Evolutionary conservation across 2,888 invertebrate species (phyloP).

Genomic region (Sinelater perroti): DNA sequence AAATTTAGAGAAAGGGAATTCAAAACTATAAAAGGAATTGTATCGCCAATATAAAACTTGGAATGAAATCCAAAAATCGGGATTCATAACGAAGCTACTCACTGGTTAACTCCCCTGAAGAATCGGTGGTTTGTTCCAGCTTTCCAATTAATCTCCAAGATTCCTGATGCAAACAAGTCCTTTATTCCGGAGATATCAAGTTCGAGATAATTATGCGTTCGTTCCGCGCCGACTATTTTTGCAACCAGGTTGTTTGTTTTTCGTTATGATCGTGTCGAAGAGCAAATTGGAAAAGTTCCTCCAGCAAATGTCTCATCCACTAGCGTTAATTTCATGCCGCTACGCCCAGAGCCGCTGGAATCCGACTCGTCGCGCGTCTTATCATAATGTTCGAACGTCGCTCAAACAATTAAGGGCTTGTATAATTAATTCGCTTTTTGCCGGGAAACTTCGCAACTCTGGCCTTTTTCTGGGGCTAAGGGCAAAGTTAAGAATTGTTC

Average conservation of each 20-base stretch:
- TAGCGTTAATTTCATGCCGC: constrained; percentile 15
- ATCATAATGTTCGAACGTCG: not conserved
- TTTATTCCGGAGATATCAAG: too few relatives aligned
- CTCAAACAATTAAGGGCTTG: constrained; percentile 3
- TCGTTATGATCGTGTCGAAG: constrained; percentile 4
- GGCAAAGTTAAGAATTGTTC: constrained; percentile 5
- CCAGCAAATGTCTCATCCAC: constrained; percentile 16
- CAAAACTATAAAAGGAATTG: too few relatives aligned
- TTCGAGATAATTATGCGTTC: too few relatives aligned
- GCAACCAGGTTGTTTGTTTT: not conserved
- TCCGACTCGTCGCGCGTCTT: not conserved
- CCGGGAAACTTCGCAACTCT: not conserved
- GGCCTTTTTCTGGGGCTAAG: not conserved
- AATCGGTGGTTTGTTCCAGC: too few relatives aligned
- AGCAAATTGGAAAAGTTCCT: constrained; percentile 27
- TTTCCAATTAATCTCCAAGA: too few relatives aligned
- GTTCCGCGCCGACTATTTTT: not conserved
- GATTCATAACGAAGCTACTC: too few relatives aligned
- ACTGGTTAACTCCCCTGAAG: too few relatives aligned
- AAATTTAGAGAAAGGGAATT: too few relatives aligned
- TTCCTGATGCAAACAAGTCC: too few relatives aligned
- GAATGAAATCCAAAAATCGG: too few relatives aligned
- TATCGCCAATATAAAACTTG: too few relatives aligned
- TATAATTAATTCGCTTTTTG: constrained; percentile 16
- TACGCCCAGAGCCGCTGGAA: not conserved